Conservation (phyloP, 2,797 vertebrate genomes). For the Tympanoctomys barrerae region DNA sequence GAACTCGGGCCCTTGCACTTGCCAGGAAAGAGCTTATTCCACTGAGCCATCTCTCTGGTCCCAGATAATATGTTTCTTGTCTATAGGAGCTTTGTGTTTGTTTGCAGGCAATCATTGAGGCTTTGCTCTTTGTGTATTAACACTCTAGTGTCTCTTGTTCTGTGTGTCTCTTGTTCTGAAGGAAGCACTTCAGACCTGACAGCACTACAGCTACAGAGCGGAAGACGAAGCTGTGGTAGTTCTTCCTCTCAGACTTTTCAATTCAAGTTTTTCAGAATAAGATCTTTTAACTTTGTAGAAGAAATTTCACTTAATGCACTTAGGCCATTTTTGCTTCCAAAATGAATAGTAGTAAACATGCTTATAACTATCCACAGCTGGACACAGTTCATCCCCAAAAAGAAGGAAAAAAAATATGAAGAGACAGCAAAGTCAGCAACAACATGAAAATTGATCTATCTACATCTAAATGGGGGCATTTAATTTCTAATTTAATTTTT, state of each 20-base stretch:
- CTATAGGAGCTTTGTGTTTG: background rate
- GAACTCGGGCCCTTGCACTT: too few species aligned
- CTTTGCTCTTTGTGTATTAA: background rate
- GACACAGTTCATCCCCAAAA: background rate
- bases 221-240: fast-evolving
- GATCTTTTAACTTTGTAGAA: background rate
- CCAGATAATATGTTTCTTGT: background rate
- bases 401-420: background rate
- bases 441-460: background rate
- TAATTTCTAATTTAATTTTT: background rate
- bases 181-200: background rate
- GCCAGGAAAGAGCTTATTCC: too few species aligned
- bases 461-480: background rate
- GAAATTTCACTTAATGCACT: background rate
- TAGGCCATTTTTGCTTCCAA: background rate
- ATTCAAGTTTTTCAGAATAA: background rate
- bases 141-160: too few species aligned
- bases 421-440: background rate
- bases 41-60: too few species aligned
- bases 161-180: too few species aligned
- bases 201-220: fast-evolving
- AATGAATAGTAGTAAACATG: background rate
- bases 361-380: background rate
- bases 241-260: background rate
- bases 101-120: fast-evolving